phyloP scores from a whole-genome alignment of 2,113 vertebrate species.

The Sialia sialis region DNA sequence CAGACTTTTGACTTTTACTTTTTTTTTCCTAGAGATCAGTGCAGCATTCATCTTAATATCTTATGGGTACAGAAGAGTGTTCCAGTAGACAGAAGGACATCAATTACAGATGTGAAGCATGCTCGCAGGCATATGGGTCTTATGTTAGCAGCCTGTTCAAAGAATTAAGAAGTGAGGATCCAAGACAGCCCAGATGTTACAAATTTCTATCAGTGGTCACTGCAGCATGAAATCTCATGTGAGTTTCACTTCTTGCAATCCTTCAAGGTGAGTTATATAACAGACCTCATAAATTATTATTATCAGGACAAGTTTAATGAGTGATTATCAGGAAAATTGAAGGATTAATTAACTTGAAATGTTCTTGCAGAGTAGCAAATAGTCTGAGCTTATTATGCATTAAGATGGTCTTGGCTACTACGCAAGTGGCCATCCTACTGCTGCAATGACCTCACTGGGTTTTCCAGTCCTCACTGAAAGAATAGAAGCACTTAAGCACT shows the following conservation, averaged over 20 bases:
- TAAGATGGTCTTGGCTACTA: not conserved
- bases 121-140: slow-evolving; percentile 90
- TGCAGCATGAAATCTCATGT: slow-evolving; percentile 91
- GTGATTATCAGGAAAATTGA: slow-evolving; percentile 4
- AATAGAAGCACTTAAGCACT: not conserved
- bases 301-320: slow-evolving; percentile 29
- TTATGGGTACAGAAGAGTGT: slow-evolving; percentile 84
- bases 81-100: slow-evolving; percentile 89
- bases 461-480: not conserved
- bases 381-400: not conserved
- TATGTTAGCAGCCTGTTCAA: slow-evolving; percentile 88
- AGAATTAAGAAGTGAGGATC: slow-evolving; percentile 87
- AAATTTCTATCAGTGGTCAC: slow-evolving; percentile 90
- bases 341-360: slow-evolving; percentile 29
- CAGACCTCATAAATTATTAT: slow-evolving; percentile 49
- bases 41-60: slow-evolving; percentile 44
- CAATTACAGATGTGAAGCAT: slow-evolving; percentile 93
- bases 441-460: not conserved
- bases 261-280: slow-evolving; percentile 84
- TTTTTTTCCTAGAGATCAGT: not conserved
- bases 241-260: slow-evolving; percentile 92
- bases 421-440: not conserved
- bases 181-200: slow-evolving; percentile 93
- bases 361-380: not conserved
- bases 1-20: not conserved